Percentiles rank a stretch among this genome's conserved stretches.
These are phyloP conservation scores for Bombus superbus DNA, from an alignment of 1,140 invertebrate species.

Conservation along the genomic window DNA sequence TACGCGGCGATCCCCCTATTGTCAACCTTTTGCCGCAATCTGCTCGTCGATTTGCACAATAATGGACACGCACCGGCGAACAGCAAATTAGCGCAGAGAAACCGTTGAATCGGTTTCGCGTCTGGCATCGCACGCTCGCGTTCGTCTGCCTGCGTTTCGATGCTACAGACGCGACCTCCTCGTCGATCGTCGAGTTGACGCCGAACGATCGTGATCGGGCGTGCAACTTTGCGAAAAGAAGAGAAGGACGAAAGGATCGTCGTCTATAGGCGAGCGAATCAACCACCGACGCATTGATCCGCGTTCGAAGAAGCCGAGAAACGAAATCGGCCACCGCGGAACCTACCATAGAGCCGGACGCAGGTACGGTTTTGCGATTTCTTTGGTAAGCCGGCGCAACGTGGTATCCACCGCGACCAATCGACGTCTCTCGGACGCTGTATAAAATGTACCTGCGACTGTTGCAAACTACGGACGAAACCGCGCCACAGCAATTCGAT, in stretches of 20 bases:
- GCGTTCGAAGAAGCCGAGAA: neutral
- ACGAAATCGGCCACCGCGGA: neutral
- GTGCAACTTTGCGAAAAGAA: no score
- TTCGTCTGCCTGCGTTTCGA: neutral
- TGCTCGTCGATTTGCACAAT: slow-evolving; percentile 81
- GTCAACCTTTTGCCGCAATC: slow-evolving; percentile 73
- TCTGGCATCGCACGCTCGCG: neutral
- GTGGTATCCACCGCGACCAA: no score
- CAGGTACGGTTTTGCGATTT: slow-evolving; percentile 1
- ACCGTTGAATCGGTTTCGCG: slow-evolving; percentile 70
- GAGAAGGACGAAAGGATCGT: no score
- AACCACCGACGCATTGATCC: neutral
- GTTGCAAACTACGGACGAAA: neutral
- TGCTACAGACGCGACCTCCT: neutral
- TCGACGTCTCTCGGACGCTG: no score
- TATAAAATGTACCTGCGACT: neutral
- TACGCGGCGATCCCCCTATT: slow-evolving; percentile 65
- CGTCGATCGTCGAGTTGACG: neutral
- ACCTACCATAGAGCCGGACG: neutral
- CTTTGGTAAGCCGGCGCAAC: no score
- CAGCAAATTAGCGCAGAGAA: slow-evolving; percentile 78
- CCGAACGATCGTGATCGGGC: no score
- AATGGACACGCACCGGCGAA: slow-evolving; percentile 76
- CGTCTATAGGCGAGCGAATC: no score
- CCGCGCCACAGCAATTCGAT: no score